Conservation (phyloP, 2,888 invertebrate genomes). For the Chloromyia formosa region DNA sequence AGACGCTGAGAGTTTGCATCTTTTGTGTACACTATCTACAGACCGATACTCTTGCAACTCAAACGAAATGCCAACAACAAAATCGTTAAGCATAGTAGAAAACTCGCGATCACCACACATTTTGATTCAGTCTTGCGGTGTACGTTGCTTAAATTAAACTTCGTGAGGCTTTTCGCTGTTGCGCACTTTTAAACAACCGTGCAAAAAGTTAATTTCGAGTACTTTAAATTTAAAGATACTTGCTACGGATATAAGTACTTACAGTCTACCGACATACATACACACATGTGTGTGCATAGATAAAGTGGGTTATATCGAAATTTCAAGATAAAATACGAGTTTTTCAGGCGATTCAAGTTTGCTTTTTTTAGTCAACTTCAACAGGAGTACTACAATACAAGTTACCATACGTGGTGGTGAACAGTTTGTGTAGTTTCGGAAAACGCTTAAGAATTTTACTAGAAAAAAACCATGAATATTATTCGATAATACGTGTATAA, state of each 20-base stretch:
- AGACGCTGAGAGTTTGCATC: background rate
- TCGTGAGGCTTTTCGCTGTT: background rate
- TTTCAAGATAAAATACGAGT: conserved; percentile 17
- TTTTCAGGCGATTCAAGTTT: conserved; percentile 31
- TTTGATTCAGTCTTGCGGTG: conserved; percentile 46
- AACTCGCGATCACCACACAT: conserved; percentile 42
- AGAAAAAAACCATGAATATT: too few species aligned
- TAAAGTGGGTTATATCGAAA: too few species aligned
- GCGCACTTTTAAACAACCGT: background rate
- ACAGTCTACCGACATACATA: background rate
- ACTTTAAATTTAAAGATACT: background rate
- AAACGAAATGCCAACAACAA: background rate
- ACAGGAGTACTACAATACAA: too few species aligned
- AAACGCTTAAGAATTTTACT: too few species aligned
- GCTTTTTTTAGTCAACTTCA: background rate
- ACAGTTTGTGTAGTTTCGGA: too few species aligned
- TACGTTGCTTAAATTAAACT: conserved; percentile 32
- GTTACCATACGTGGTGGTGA: too few species aligned
- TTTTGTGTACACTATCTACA: background rate
- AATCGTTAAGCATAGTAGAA: conserved; percentile 40
- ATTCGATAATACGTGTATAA: too few species aligned
- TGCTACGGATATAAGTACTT: background rate
- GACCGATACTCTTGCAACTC: background rate
- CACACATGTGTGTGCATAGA: too few species aligned
- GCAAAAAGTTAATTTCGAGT: too few species aligned